Conservation (phyloP, 2,113 vertebrate species). For the Pagrus major region DNA sequence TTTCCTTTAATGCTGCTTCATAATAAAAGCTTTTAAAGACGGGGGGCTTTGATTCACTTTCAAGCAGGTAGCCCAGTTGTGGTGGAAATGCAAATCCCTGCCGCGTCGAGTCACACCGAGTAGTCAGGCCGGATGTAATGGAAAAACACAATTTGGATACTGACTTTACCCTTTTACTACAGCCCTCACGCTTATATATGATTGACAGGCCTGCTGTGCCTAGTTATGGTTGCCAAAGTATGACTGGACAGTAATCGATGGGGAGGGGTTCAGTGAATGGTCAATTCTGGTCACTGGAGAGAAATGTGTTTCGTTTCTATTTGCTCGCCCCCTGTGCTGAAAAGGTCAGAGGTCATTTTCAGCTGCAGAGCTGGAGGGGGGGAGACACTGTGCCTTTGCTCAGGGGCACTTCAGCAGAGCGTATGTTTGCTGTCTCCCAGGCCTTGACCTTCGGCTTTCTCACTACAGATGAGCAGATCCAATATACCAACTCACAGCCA, state of each 20-base stretch:
- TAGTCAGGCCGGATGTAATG: no score
- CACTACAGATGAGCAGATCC: conserved; percentile 31
- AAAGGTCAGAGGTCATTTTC: conserved; percentile 44
- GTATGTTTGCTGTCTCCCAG: conserved; percentile 31
- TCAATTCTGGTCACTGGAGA: accelerated
- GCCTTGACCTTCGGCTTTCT: conserved; percentile 20
- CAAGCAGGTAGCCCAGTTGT: no score
- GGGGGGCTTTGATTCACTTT: no score
- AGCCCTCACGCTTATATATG: not conserved
- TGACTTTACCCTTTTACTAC: no score
- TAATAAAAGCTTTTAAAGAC: no score
- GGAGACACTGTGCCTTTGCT: conserved; percentile 40
- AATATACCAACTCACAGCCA: conserved; percentile 13
- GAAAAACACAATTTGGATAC: no score
- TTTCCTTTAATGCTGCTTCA: no score
- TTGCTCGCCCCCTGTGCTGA: not conserved
- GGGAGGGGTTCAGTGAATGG: not conserved
- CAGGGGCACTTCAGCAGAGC: conserved; percentile 18
- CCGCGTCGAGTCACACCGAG: no score
- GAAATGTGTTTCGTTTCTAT: not conserved
- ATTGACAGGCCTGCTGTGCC: not conserved
- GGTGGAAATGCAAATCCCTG: no score
- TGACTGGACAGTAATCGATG: not conserved
- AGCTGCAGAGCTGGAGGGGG: not conserved
- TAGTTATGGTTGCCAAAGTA: not conserved